Conservation (phyloP, 2,888 invertebrate species). For the Pseudoips prasinana region DNA sequence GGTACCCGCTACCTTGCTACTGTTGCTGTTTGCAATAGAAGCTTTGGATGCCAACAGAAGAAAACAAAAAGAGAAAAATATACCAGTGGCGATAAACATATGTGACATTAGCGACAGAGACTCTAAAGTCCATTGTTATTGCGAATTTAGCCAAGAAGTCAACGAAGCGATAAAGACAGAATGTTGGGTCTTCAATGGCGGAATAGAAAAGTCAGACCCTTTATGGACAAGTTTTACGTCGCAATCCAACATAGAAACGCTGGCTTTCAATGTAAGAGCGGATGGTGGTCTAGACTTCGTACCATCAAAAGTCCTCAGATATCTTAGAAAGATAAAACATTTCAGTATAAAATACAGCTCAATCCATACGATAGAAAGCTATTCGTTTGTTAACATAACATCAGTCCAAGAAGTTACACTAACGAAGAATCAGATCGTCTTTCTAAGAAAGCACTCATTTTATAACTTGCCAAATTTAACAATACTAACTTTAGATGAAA, state of each 20-base stretch:
- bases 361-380: slow-evolving; percentile 85
- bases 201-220: slow-evolving; percentile 84
- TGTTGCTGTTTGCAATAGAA: slow-evolving; percentile 75
- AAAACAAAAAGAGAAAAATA: slow-evolving; percentile 67
- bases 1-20: slow-evolving; percentile 76
- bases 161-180: slow-evolving; percentile 86
- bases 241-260: slow-evolving; percentile 85
- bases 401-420: slow-evolving; percentile 86
- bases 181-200: slow-evolving; percentile 89
- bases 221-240: slow-evolving; percentile 88
- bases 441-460: slow-evolving; percentile 86
- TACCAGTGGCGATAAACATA: slow-evolving; percentile 67
- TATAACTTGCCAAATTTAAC: slow-evolving; percentile 87
- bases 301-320: slow-evolving; percentile 86
- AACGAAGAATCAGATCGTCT: slow-evolving; percentile 86
- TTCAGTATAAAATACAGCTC: slow-evolving; percentile 88
- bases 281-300: slow-evolving; percentile 86
- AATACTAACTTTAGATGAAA: slow-evolving; percentile 87
- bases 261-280: slow-evolving; percentile 87
- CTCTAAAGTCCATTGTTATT: slow-evolving; percentile 85
- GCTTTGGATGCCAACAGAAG: slow-evolving; percentile 70
- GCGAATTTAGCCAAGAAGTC: slow-evolving; percentile 80
- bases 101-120: slow-evolving; percentile 81
- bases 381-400: slow-evolving; percentile 88
- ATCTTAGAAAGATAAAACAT: slow-evolving; percentile 84